Percentiles rank a stretch among this genome's conserved stretches.
Conservation (phyloP, 2,888 invertebrate species). For the Patella caerulea region DNA sequence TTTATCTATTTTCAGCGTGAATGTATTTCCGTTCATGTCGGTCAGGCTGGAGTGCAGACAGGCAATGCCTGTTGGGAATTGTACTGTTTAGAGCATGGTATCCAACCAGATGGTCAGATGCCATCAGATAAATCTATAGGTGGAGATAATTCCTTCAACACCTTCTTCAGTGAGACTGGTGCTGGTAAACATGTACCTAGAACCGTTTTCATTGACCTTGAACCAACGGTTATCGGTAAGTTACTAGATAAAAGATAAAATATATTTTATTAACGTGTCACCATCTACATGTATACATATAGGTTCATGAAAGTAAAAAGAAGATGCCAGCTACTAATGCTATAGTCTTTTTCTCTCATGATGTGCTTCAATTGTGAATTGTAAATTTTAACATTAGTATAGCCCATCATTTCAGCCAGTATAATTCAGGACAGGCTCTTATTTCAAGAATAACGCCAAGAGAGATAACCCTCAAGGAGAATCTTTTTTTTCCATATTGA, state of each 20-base stretch:
- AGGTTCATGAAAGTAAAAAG: no score
- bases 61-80: slow-evolving; percentile 76
- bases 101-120: slow-evolving; percentile 73
- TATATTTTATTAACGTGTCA: neutral
- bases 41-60: slow-evolving; percentile 74
- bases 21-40: slow-evolving; percentile 73
- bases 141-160: slow-evolving; percentile 91
- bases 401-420: neutral
- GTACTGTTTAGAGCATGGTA: slow-evolving; percentile 75
- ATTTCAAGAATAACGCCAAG: no score
- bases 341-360: neutral
- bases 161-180: slow-evolving; percentile 83
- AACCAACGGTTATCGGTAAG: slow-evolving; percentile 93
- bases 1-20: slow-evolving; percentile 69
- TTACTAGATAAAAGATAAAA: neutral
- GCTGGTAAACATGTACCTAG: slow-evolving; percentile 97
- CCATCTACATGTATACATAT: no score
- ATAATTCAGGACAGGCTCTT: no score
- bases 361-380: neutral
- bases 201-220: slow-evolving; percentile 94
- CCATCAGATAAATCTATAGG: slow-evolving; percentile 85
- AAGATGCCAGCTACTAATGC: neutral
- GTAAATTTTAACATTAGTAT: neutral
- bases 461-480: no score
- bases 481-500: no score